Evolutionary conservation across 2,797 vertebrate species (phyloP).

Genomic region (Catamblyrhynchus diadema): DNA sequence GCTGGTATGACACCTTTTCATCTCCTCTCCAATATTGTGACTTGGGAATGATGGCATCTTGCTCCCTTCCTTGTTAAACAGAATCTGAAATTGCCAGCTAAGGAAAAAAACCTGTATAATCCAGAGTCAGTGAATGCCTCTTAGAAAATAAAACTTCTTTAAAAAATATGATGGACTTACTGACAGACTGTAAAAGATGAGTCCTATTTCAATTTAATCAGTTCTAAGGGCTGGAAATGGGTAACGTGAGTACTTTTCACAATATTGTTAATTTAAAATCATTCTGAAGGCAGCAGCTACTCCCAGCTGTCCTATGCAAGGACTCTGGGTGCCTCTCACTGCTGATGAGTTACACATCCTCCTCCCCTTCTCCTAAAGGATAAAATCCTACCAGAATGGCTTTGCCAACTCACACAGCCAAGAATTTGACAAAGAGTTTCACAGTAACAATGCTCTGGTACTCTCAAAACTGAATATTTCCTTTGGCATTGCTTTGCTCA

Average conservation of each 20-base stretch:
- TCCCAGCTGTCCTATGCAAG: not conserved
- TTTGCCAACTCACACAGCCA: not conserved
- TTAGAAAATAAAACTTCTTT: not conserved
- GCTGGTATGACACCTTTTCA: not conserved
- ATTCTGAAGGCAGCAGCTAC: not conserved
- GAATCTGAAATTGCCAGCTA: not conserved
- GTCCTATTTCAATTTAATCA: not conserved
- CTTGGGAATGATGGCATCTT: not conserved
- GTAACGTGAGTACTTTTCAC: not conserved
- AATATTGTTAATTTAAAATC: not conserved
- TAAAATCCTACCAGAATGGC: too few relatives aligned
- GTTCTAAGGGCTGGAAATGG: not conserved
- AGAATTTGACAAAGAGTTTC: rapidly evolving
- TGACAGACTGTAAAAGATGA: not conserved
- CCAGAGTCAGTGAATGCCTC: not conserved
- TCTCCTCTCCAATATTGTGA: not conserved
- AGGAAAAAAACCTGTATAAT: not conserved
- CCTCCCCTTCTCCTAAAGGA: not conserved
- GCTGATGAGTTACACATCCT: not conserved
- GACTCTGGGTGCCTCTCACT: not conserved
- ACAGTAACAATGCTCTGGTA: rapidly evolving
- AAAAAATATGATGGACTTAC: not conserved
- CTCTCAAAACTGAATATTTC: not conserved
- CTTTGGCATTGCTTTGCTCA: not conserved
- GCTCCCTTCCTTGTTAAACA: not conserved